Conservation (phyloP, 2,113 vertebrate species). For the Podarcis cretensis region DNA sequence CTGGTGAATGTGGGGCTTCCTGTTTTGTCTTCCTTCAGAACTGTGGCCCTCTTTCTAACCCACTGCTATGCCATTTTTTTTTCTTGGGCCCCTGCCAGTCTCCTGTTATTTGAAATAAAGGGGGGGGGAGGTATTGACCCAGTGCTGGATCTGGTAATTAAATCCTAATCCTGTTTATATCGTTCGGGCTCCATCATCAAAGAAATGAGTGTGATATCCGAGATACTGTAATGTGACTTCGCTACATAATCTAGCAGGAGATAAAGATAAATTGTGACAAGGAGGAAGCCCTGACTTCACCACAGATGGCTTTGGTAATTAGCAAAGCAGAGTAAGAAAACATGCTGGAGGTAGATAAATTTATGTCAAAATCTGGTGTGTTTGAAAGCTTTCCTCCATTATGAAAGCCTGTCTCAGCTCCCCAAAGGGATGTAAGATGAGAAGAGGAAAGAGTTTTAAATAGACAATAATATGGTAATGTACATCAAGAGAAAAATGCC, state of each 20-base stretch:
- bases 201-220: slow-evolving; percentile 27
- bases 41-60: background rate
- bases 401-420: slow-evolving; percentile 60
- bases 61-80: background rate
- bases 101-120: background rate
- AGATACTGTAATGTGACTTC: slow-evolving; percentile 41
- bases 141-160: slow-evolving; percentile 53
- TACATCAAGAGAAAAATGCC: slow-evolving; percentile 12
- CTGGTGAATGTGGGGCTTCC: background rate
- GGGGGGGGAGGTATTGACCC: slow-evolving; percentile 4
- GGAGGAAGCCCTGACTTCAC: slow-evolving; percentile 19
- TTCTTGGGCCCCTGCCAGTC: slow-evolving; percentile 35
- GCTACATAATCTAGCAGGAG: slow-evolving; percentile 16
- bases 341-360: slow-evolving; percentile 62
- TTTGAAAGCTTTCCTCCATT: slow-evolving; percentile 70
- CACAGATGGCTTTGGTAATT: slow-evolving; percentile 46
- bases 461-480: slow-evolving; percentile 68
- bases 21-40: background rate
- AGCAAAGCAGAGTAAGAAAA: slow-evolving; percentile 57
- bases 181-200: slow-evolving; percentile 30
- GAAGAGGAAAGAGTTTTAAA: slow-evolving; percentile 67
- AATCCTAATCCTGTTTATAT: slow-evolving; percentile 52
- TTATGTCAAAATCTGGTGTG: slow-evolving; percentile 66
- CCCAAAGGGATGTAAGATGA: slow-evolving; percentile 65
- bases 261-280: slow-evolving; percentile 39